Percentiles rank a stretch among this genome's conserved stretches.
These are phyloP conservation scores for Hypotaenidia okinawae DNA, from an alignment of 2,797 vertebrate genomes.

Conservation along the genomic window DNA sequence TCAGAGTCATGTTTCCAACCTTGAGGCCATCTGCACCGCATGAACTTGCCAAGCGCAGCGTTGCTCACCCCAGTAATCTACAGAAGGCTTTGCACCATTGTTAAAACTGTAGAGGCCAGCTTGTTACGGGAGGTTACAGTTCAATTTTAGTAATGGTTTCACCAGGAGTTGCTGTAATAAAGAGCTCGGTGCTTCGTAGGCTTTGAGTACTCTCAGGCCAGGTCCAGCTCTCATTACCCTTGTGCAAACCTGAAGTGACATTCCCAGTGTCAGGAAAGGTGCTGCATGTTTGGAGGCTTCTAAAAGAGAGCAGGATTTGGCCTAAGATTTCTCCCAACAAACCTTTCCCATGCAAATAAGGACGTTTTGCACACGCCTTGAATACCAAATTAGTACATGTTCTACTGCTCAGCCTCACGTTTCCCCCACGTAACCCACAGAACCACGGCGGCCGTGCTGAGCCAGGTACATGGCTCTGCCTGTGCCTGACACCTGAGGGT, in stretches of 20 bases:
- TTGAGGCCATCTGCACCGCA: neutral
- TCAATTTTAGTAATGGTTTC: neutral
- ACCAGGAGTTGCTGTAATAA: neutral
- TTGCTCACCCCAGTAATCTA: neutral
- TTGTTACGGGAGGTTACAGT: neutral
- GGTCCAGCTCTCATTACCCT: neutral
- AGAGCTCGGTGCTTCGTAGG: rapidly evolving
- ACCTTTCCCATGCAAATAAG: slow-evolving; percentile 5
- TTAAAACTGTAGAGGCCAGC: neutral
- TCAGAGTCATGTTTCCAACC: neutral
- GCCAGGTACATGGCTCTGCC: rapidly evolving
- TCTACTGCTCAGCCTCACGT: neutral
- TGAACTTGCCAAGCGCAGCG: neutral
- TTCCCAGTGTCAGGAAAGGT: neutral
- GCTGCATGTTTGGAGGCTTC: neutral
- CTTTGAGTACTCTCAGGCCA: neutral
- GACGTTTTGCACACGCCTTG: neutral
- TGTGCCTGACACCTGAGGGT: neutral
- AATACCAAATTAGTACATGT: neutral
- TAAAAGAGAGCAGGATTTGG: neutral
- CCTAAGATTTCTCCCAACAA: neutral
- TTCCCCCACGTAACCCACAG: neutral
- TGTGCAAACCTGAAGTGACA: neutral
- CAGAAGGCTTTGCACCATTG: neutral
- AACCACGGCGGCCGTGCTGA: rapidly evolving